Evolutionary conservation across 2,888 invertebrate species (phyloP).

Genomic region (Anthophora plumipes): DNA sequence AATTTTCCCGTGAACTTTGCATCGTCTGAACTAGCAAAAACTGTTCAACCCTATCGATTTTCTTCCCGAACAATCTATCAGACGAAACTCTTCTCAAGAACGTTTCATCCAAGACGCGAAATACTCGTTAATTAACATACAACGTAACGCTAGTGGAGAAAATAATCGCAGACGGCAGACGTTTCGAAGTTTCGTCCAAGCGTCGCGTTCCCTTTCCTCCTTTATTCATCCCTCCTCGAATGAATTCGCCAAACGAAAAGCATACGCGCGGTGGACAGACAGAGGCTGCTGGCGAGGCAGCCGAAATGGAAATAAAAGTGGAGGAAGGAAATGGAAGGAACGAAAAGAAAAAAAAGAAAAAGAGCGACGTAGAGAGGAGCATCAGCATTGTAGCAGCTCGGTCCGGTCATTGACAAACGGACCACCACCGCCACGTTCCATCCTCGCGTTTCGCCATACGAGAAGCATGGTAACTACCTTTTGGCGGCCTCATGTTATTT

Average conservation of each 20-base stretch:
- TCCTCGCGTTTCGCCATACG: conserved; percentile 58
- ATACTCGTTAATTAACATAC: conserved; percentile 30
- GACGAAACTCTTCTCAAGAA: background rate
- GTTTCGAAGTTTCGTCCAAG: conserved; percentile 7
- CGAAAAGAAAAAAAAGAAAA: conserved; percentile 43
- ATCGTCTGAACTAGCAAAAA: too few relatives aligned
- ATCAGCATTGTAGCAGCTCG: conserved; percentile 64
- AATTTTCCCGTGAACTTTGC: too few relatives aligned
- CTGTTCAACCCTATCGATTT: too few relatives aligned
- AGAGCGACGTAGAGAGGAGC: conserved; percentile 31
- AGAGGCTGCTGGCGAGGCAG: conserved; percentile 40
- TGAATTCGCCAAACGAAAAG: conserved; percentile 60
- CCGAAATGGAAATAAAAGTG: conserved; percentile 66
- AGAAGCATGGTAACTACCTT: conserved; percentile 58
- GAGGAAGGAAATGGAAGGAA: conserved; percentile 36
- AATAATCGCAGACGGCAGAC: conserved; percentile 27
- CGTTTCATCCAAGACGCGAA: background rate
- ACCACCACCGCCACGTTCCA: conserved; percentile 57
- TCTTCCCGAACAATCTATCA: background rate
- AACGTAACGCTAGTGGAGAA: background rate
- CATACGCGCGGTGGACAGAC: conserved; percentile 47
- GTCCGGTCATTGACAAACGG: conserved; percentile 72
- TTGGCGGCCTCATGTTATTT: conserved; percentile 63
- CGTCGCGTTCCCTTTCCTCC: conserved; percentile 6
- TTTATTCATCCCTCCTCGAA: conserved; percentile 50